phyloP scores from a whole-genome alignment of 35 echinoderm and acorn worm species.

The Chiridota heheva region DNA sequence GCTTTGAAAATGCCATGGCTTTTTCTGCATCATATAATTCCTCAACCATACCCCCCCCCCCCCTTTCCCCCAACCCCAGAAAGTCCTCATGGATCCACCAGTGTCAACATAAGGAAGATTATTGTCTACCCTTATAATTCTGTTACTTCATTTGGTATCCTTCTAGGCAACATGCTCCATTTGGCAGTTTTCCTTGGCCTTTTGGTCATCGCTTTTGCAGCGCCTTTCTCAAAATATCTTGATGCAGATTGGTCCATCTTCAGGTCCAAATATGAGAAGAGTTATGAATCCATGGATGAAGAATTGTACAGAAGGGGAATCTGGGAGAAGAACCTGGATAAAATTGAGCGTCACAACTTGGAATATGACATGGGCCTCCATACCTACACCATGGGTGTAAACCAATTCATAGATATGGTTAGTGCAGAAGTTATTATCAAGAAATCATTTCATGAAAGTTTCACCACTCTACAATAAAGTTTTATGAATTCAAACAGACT shows the following conservation, averaged over 20 bases:
- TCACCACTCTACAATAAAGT: too few relatives aligned
- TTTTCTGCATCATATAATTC: too few relatives aligned
- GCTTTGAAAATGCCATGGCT: too few relatives aligned
- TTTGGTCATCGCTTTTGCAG: slow-evolving; percentile 31
- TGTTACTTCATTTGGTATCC: too few relatives aligned
- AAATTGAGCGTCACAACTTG: slow-evolving; percentile 70
- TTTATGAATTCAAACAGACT: too few relatives aligned
- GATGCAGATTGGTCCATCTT: slow-evolving; percentile 65
- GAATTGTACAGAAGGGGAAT: slow-evolving; percentile 61
- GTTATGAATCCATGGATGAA: slow-evolving; percentile 33
- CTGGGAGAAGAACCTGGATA: slow-evolving; percentile 82
- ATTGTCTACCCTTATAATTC: too few relatives aligned
- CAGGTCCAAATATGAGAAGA: slow-evolving; percentile 51
- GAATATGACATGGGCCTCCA: slow-evolving; percentile 56
- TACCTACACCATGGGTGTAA: slow-evolving; percentile 73
- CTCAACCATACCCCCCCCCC: too few relatives aligned
- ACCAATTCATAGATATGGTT: slow-evolving; percentile 82
- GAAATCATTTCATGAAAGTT: too few relatives aligned
- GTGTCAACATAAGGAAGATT: too few relatives aligned
- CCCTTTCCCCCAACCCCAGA: too few relatives aligned
- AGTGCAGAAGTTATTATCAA: too few relatives aligned
- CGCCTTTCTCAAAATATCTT: slow-evolving; percentile 31
- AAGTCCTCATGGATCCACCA: too few relatives aligned
- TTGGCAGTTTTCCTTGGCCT: slow-evolving; percentile 3
- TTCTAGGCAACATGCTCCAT: slow-evolving; percentile 40